These are phyloP conservation scores for Perca fluviatilis DNA, from an alignment of 2,113 vertebrate species.

Conservation along the genomic window DNA sequence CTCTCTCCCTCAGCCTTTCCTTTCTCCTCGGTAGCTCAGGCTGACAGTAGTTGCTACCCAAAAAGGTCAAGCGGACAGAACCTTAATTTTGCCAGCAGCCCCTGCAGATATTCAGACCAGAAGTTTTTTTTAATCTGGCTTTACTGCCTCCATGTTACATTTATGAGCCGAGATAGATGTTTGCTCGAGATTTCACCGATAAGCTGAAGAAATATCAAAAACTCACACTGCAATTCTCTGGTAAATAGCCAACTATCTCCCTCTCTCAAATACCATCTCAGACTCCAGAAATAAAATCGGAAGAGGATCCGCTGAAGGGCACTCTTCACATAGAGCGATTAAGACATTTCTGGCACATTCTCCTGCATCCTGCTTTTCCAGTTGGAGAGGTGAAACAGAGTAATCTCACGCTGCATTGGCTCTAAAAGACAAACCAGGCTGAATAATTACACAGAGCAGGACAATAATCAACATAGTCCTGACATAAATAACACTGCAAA, in stretches of 20 bases:
- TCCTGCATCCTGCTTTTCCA: slow-evolving; percentile 49
- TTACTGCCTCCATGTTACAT: slow-evolving; percentile 66
- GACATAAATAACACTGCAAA: slow-evolving; percentile 20
- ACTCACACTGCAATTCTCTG: slow-evolving; percentile 51
- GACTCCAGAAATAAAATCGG: slow-evolving; percentile 57
- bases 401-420: slow-evolving; percentile 75
- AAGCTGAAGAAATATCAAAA: slow-evolving; percentile 67
- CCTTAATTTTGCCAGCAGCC: slow-evolving; percentile 54
- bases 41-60: slow-evolving; percentile 33
- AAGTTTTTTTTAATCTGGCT: slow-evolving; percentile 62
- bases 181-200: slow-evolving; percentile 62
- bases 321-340: slow-evolving; percentile 68
- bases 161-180: slow-evolving; percentile 60
- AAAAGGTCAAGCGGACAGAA: slow-evolving; percentile 65
- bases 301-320: slow-evolving; percentile 73
- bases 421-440: slow-evolving; percentile 69
- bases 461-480: slow-evolving; percentile 65
- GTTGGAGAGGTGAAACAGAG: slow-evolving; percentile 68
- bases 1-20: neutral
- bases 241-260: slow-evolving; percentile 36
- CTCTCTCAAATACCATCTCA: slow-evolving; percentile 48
- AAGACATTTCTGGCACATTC: slow-evolving; percentile 72
- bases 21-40: slow-evolving; percentile 7
- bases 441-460: slow-evolving; percentile 74
- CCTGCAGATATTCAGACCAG: slow-evolving; percentile 25